Percentiles rank a stretch among this genome's conserved stretches.
These are phyloP conservation scores for Myotis yumanensis DNA, from an alignment of 2,113 vertebrate species.

Conservation along the genomic window DNA sequence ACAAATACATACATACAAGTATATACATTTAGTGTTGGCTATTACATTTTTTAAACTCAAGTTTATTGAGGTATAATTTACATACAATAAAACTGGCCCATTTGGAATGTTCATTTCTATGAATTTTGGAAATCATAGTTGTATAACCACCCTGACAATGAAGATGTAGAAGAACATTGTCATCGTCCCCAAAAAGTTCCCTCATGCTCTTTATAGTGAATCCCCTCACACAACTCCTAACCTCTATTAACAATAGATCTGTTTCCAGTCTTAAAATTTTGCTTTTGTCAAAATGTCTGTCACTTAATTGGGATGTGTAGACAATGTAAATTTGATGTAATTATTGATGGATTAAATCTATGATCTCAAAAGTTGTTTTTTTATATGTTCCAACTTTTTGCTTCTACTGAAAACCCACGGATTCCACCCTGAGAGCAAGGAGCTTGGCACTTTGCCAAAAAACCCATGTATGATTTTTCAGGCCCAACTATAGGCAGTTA, in stretches of 20 bases:
- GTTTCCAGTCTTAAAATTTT: neutral
- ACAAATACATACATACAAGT: neutral
- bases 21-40: neutral
- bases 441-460: neutral
- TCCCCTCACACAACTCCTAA: neutral
- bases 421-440: neutral
- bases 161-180: neutral
- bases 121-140: neutral
- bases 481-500: neutral
- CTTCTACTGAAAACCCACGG: neutral
- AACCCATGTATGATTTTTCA: neutral
- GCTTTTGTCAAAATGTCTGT: neutral
- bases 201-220: neutral
- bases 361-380: neutral
- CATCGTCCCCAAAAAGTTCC: neutral
- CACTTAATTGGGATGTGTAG: neutral
- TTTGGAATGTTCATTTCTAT: neutral
- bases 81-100: neutral
- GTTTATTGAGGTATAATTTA: neutral
- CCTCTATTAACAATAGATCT: neutral
- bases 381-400: neutral
- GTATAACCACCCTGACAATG: neutral
- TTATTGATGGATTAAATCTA: neutral
- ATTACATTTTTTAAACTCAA: neutral
- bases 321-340: neutral